A percentile compares a stretch with the other conserved stretches of the same genome.
Evolutionary conservation across 2,113 vertebrate species (phyloP).

Genomic region (Hystrix brachyura): DNA sequence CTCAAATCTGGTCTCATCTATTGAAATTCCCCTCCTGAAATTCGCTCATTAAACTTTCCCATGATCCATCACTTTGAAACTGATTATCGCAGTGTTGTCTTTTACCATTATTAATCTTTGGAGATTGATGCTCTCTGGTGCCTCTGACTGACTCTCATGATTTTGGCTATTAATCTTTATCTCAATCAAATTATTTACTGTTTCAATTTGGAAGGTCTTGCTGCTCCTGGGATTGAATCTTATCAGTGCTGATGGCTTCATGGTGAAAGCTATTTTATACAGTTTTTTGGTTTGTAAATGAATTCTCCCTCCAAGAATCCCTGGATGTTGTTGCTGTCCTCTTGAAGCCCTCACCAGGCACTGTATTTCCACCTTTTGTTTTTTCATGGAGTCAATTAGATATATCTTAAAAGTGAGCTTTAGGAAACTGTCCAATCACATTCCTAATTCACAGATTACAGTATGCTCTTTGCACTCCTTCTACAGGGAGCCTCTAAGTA

Average conservation of each 20-base stretch:
- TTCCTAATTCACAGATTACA: not conserved
- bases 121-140: conserved; percentile 90
- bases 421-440: not conserved
- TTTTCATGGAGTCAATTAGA: not conserved
- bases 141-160: conserved; percentile 89
- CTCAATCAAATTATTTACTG: conserved; percentile 90
- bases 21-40: conserved; percentile 86
- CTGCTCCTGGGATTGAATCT: conserved; percentile 83
- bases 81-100: conserved; percentile 92
- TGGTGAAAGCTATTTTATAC: conserved; percentile 71
- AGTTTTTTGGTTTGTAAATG: conserved; percentile 57
- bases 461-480: not conserved
- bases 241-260: conserved; percentile 78
- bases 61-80: conserved; percentile 93
- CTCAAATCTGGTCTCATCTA: conserved; percentile 67
- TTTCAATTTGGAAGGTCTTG: conserved; percentile 86
- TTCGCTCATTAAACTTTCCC: conserved; percentile 88
- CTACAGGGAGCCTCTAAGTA: not conserved
- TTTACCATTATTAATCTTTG: conserved; percentile 91
- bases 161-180: conserved; percentile 94
- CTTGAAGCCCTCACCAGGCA: not conserved
- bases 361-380: not conserved
- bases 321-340: not conserved
- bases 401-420: not conserved
- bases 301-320: not conserved